Evolutionary conservation across 2,797 vertebrate species (phyloP), one percentile per base, ranked within the genome.

Genomic region (Notamacropus eugenii): DNA sequence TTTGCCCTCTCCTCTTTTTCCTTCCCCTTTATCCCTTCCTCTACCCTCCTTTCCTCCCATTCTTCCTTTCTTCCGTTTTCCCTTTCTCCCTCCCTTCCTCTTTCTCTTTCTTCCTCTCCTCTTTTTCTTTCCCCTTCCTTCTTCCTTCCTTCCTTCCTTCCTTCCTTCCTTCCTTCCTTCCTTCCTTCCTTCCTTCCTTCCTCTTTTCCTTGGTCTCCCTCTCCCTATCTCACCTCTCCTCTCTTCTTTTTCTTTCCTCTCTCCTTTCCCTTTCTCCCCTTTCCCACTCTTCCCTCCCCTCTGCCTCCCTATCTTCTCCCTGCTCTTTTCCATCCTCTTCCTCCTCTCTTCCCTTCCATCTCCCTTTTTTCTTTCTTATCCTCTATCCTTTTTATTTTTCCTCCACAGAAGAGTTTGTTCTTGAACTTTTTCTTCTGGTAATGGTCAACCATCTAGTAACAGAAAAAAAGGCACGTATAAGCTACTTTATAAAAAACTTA

Each of bases 401-500:
- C 11, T 22, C 16, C 19, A 24, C 55, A 55, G 19, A 91, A 55
- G 55, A 91, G 34, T 91, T 82, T 46, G 19, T 19, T 82, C 8
- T 82, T 46, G 19, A 82, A 46, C n/a, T 82, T 82, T 46, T 46
- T 46, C 74, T 22, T 82, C 8, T 82, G 19, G n/a, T 46, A 46
- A 10, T 46, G 40, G 6, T 40, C n/a, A 82, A 22, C 19, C 11
- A 82, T 46, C 19, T 46, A 74, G 14, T 67, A n/a, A n/a, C 34
- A n/a, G n/a, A 11, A 19, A 74, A 50, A 87, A 87, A 46, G 74
- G 19, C 40, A 46, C 3, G 50, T 74, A 24, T 24, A 87, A 87
- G 31, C 22, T 24, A 46, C 40, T 95, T 94, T 93, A 50, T 34
- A 74, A 62, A 93, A 95, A 92, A 92, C 28, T 14, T 93, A 34